A percentile compares a stretch with the other conserved stretches of the same genome.
Conservation (phyloP, 2,797 vertebrate genomes). For the Podarcis siculus region DNA sequence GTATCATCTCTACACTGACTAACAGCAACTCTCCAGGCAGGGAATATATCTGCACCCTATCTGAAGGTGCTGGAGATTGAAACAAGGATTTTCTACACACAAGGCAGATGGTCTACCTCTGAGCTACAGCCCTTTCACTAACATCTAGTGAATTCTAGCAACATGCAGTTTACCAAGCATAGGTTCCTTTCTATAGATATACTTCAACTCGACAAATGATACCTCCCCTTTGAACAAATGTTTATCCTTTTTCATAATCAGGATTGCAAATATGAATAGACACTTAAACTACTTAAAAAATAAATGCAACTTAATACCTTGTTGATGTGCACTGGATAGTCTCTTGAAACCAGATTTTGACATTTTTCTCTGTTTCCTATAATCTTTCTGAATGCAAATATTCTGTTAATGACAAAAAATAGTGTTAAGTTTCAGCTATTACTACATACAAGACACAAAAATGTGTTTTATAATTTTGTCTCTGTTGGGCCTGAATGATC, state of each 20-base stretch:
- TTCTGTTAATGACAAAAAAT: constrained; percentile 76
- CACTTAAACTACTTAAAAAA: background rate
- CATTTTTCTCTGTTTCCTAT: constrained; percentile 94
- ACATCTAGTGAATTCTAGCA: background rate
- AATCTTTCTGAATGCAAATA: constrained; percentile 96
- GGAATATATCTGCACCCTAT: background rate
- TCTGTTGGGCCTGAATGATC: background rate
- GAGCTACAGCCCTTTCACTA: background rate
- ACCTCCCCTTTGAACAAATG: background rate
- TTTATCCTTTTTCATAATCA: background rate
- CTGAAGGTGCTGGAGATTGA: too few relatives aligned
- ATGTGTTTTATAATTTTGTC: background rate
- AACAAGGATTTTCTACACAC: too few relatives aligned
- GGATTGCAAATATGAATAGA: background rate
- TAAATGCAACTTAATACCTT: constrained; percentile 82
- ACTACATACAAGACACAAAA: background rate
- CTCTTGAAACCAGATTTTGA: constrained; percentile 88
- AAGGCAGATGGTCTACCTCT: too few relatives aligned
- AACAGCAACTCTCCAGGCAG: background rate
- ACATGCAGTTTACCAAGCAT: background rate
- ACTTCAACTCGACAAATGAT: background rate
- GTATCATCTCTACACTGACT: background rate
- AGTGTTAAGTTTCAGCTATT: background rate
- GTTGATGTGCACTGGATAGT: constrained; percentile 93
- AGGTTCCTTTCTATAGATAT: background rate